phyloP scores from a whole-genome alignment of 2,797 vertebrate species.

The Otolemur crassicaudatus region DNA sequence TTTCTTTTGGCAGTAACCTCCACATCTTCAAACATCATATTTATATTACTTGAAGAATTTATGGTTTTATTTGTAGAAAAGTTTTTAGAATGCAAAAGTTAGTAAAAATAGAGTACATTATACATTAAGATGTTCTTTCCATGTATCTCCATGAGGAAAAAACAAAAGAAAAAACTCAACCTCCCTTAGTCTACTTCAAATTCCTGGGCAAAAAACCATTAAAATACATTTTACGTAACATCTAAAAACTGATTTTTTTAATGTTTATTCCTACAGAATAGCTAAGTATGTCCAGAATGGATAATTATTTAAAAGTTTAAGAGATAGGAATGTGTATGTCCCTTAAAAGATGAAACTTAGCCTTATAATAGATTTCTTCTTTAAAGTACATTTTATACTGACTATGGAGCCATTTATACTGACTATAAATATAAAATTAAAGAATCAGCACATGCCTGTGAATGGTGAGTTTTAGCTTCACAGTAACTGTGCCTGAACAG shows the following conservation, averaged over 20 bases:
- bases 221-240: no score
- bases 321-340: background rate
- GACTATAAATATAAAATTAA: background rate
- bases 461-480: background rate
- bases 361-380: background rate
- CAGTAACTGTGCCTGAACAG: background rate
- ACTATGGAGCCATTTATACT: background rate
- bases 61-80: background rate
- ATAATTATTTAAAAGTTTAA: background rate
- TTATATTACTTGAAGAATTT: background rate
- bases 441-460: background rate
- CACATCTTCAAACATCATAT: background rate
- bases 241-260: no score
- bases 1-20: background rate
- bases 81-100: background rate
- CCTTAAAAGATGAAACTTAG: background rate
- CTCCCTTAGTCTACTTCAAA: no score
- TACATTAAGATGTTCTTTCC: no score
- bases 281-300: no score
- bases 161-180: no score
- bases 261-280: no score
- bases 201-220: no score
- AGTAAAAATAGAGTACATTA: no score
- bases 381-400: background rate
- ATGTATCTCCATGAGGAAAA: no score